Conservation (phyloP, 2,797 vertebrate species). For the Enteromius paludinosus region DNA sequence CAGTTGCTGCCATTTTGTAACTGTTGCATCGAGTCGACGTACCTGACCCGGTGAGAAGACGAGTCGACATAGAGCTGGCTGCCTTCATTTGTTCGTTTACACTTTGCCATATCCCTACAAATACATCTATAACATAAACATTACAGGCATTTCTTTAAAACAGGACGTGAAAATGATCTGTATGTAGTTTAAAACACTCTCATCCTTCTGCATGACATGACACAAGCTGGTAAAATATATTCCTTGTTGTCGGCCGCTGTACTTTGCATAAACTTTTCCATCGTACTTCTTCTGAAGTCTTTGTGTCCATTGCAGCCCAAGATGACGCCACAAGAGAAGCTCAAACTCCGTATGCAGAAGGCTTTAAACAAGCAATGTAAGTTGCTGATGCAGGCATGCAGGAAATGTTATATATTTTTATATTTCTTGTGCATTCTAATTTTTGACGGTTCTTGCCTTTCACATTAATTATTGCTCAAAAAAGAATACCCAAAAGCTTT, state of each 20-base stretch:
- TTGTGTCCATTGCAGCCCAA: conserved; percentile 85
- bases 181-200: conserved; percentile 42
- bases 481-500: not conserved
- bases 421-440: not conserved
- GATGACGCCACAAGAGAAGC: conserved; percentile 92
- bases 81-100: conserved; percentile 18
- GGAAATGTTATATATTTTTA: too few relatives aligned
- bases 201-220: not conserved
- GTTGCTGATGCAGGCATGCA: conserved; percentile 42
- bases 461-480: not conserved
- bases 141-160: conserved; percentile 42
- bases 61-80: not conserved
- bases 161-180: conserved; percentile 53
- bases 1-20: conserved; percentile 37
- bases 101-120: conserved; percentile 32
- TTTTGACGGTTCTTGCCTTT: not conserved
- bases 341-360: conserved; percentile 94
- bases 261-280: conserved; percentile 25
- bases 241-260: not conserved
- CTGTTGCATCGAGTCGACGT: not conserved
- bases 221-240: not conserved
- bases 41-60: not conserved
- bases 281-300: conserved; percentile 68
- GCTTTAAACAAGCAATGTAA: conserved; percentile 94
- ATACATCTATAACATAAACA: conserved; percentile 1